Percentiles rank a stretch among this genome's conserved stretches.
These are phyloP conservation scores for Hofmannophila pseudospretella DNA, from an alignment of 2,888 invertebrate species.

Conservation along the genomic window DNA sequence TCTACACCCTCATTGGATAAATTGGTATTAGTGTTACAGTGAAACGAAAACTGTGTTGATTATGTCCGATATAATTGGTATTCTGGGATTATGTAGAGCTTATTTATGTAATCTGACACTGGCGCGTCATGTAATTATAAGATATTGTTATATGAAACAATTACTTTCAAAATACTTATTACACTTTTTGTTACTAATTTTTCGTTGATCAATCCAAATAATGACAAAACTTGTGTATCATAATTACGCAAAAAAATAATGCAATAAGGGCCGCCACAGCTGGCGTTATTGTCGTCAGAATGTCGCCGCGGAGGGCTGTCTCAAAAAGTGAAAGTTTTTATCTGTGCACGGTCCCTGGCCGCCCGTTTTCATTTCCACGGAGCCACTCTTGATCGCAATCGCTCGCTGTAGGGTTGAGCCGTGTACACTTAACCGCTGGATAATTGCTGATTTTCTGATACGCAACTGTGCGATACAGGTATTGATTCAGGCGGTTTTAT, in stretches of 20 bases:
- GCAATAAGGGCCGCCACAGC: conserved; percentile 57
- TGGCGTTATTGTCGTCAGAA: conserved; percentile 57
- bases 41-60: too few species aligned
- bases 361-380: conserved; percentile 66
- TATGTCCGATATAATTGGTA: neutral
- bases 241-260: conserved; percentile 60
- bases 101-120: neutral
- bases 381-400: conserved; percentile 64
- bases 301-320: conserved; percentile 60
- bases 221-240: conserved; percentile 50
- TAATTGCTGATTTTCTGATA: conserved; percentile 44
- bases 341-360: conserved; percentile 58
- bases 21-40: conserved; percentile 2
- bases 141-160: too few species aligned
- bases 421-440: conserved; percentile 28
- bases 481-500: conserved; percentile 10
- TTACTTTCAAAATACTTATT: too few species aligned
- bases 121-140: too few species aligned
- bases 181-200: too few species aligned
- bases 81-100: neutral
- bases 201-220: conserved; percentile 18
- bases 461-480: conserved; percentile 11
- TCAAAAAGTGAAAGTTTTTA: conserved; percentile 75
- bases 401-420: conserved; percentile 42
- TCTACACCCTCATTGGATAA: conserved; percentile 1